phyloP scores from a whole-genome alignment of 2,797 vertebrate species.

The Melanotaenia boesemani region DNA sequence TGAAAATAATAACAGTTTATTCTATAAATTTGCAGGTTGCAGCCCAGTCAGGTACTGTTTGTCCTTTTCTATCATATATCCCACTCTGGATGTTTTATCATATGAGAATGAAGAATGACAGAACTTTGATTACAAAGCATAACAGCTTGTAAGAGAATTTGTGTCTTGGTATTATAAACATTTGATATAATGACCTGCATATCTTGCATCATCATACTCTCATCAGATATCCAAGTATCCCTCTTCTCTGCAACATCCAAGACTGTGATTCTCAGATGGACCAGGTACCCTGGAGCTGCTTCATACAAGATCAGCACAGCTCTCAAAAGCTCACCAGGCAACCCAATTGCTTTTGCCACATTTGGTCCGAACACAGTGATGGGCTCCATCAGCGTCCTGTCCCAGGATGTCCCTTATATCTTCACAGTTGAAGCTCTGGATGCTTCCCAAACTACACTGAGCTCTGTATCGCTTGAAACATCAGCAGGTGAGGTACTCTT shows the following conservation, averaged over 20 bases:
- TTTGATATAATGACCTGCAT: neutral
- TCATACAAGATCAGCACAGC: slow-evolving; percentile 82
- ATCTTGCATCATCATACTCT: slow-evolving; percentile 1
- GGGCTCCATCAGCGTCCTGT: slow-evolving; percentile 80
- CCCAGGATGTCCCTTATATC: slow-evolving; percentile 71
- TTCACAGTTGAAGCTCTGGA: slow-evolving; percentile 80
- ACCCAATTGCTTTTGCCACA: slow-evolving; percentile 50
- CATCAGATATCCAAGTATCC: slow-evolving; percentile 71
- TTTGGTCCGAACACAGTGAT: slow-evolving; percentile 83
- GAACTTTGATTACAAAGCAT: neutral
- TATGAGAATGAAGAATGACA: neutral
- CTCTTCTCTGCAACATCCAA: slow-evolving; percentile 81
- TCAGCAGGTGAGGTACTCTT: slow-evolving; percentile 73
- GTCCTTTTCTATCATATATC: slow-evolving; percentile 4
- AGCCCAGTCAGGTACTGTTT: slow-evolving; percentile 79
- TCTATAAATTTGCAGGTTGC: slow-evolving; percentile 80
- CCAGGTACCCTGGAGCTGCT: slow-evolving; percentile 66
- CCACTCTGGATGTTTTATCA: neutral
- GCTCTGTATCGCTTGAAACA: slow-evolving; percentile 44
- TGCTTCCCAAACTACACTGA: slow-evolving; percentile 49
- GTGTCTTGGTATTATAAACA: neutral
- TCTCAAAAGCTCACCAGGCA: slow-evolving; percentile 49
- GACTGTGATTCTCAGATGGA: slow-evolving; percentile 79
- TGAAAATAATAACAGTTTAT: slow-evolving; percentile 2
- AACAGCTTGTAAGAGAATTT: neutral